Conservation (phyloP, 2,888 invertebrate species). For the Galeruca laticollis region DNA sequence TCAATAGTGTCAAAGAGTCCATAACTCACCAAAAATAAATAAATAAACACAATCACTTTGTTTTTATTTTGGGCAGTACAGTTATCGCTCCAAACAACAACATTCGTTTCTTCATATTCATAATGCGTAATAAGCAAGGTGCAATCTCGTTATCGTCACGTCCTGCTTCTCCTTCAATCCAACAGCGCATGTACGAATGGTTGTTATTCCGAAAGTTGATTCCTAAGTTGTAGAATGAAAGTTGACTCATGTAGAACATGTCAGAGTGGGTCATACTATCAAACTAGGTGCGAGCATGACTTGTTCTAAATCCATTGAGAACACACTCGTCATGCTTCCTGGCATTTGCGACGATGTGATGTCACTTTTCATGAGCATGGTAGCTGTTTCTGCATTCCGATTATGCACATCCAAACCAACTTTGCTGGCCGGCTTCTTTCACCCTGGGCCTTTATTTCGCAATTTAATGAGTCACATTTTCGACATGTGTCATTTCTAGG, state of each 20-base stretch:
- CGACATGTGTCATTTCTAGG: neutral
- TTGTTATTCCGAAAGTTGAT: neutral
- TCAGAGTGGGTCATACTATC: constrained; percentile 54
- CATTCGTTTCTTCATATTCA: constrained; percentile 14
- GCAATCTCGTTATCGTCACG: constrained; percentile 13
- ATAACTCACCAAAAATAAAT: constrained; percentile 6
- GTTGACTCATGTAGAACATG: constrained; percentile 55
- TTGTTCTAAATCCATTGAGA: constrained; percentile 55
- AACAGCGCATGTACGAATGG: neutral
- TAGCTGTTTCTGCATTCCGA: constrained; percentile 27
- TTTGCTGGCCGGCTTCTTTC: neutral
- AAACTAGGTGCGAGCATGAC: constrained; percentile 55
- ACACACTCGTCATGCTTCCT: constrained; percentile 39
- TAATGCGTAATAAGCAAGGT: constrained; percentile 10
- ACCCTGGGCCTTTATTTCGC: constrained; percentile 29
- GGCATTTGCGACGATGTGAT: constrained; percentile 44
- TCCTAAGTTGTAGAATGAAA: constrained; percentile 21
- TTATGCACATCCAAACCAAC: constrained; percentile 39
- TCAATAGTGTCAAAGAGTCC: constrained; percentile 18
- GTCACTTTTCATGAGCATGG: constrained; percentile 42
- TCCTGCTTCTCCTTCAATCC: neutral
- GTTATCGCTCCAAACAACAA: constrained; percentile 18
- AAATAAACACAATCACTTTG: constrained; percentile 17
- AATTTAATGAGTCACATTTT: constrained; percentile 25
- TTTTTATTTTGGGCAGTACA: constrained; percentile 18